Evolutionary conservation across 2,888 invertebrate genomes (phyloP), one percentile per base, ranked within the genome.

Genomic region (Agonum fuliginosum): DNA sequence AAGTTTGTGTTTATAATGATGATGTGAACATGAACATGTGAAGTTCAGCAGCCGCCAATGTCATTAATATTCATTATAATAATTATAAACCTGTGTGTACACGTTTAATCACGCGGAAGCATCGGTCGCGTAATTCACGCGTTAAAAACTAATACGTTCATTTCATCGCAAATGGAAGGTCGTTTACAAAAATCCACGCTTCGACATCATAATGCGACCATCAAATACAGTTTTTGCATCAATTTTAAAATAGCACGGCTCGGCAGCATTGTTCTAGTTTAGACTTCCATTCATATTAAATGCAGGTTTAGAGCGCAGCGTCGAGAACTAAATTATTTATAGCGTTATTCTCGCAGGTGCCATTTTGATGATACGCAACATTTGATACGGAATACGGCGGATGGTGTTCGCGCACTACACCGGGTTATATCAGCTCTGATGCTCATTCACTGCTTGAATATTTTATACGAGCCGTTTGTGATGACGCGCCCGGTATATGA

Each of bases 331-430:
- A 77, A 77, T 77, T 70, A 77, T 77, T 69, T 69, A 77, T 70
- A 27, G 77, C 67, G 69, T 77, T 85, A 85, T 85, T 83, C 86
- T 86, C 86, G 81, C 84, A 85, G 86, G 86, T 86, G 84, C 84
- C 83, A 85, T 85, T 84, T 58, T 70, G 77, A 77, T 77, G 77
- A 77, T 77, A 77, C 77, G 77, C 77, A 77, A 70, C 77, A 77
- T 77, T 77, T 77, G 77, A 77, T 77, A 70, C 54, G 58, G 37
- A n/a, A n/a, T n/a, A n/a, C 34, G 14, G 5, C 10, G 22, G 34
- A 30, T 19, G 20, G 67, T n/a, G n/a, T n/a, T n/a, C n/a, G 20
- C 37, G 41, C 20, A n/a, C 41, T 54, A 12, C 54, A 22, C 65
- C 27, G 37, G n/a, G 62, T n/a, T 3, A 51, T 51, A 72, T 54